Evolutionary conservation across 2,113 vertebrate genomes (phyloP).

Genomic region (Lasiurus borealis): DNA sequence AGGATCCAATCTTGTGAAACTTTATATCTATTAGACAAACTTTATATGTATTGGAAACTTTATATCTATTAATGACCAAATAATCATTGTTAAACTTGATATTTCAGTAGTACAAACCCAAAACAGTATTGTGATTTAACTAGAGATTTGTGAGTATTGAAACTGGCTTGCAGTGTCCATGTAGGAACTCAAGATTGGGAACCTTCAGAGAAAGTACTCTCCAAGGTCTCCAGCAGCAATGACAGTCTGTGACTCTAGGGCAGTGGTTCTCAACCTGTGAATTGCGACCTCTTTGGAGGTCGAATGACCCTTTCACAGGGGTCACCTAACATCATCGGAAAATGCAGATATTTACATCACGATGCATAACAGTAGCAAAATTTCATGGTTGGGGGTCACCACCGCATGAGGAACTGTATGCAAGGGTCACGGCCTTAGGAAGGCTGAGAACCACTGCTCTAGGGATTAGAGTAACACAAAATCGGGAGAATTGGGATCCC

Average conservation of each 20-base stretch:
- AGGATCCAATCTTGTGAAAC: not conserved
- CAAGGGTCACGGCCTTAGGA: too few species aligned
- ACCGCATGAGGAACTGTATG: too few species aligned
- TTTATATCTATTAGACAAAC: slow-evolving; percentile 36
- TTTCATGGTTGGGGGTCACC: too few species aligned
- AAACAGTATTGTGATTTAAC: not conserved
- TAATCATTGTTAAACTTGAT: not conserved
- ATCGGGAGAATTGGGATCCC: not conserved
- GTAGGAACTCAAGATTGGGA: not conserved
- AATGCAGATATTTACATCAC: too few species aligned
- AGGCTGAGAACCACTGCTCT: too few species aligned
- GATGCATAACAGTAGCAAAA: too few species aligned
- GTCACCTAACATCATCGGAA: too few species aligned
- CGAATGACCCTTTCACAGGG: too few species aligned
- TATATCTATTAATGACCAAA: slow-evolving; percentile 6
- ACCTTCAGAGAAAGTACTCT: not conserved
- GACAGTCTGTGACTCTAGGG: not conserved
- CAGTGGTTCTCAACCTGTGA: too few species aligned
- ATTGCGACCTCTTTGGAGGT: too few species aligned
- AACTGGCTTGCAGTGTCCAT: not conserved
- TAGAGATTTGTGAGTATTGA: not conserved
- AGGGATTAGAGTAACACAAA: not conserved
- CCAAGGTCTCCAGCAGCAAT: not conserved
- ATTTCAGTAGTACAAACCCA: not conserved
- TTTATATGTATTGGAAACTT: not conserved